Evolutionary conservation across 2,797 vertebrate genomes (phyloP), one percentile per base, ranked within the genome.

Genomic region (Alcedo atthis): DNA sequence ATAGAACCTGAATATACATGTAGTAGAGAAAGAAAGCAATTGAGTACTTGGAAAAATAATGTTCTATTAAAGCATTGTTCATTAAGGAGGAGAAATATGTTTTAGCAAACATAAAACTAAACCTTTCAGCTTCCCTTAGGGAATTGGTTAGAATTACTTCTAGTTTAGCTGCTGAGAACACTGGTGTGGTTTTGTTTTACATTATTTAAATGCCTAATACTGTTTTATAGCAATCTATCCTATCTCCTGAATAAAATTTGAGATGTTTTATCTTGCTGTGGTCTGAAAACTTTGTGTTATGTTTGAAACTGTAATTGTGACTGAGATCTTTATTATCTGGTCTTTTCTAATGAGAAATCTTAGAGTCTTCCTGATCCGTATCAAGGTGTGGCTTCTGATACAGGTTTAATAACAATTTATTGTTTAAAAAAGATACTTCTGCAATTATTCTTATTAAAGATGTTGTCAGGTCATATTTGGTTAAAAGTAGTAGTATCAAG

Each of bases 291-390:
- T 63, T 92, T 33, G 26, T 48, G 24, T 24, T 90, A n/a, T 18
- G 6, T 55, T 69, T 55, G 83, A 87, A 92, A 53, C 54, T 85
- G 7, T 71, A 89, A 92, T 83, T 90, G n/a, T 85, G 62, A 49
- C 57, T 5, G n/a, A 84, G 51, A 63, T 82, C 37, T 89, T 90
- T 88, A 90, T 61, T 92, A 43, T 67, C 22, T 48, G 30, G 19
- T 73, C 30, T 69, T 85, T 35, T 33, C 8, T 80, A 74, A 92
- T 37, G 42, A 64, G 35, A 70, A 62, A 40, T 90, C 68, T 81
- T 91, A 49, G 71, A 63, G 37, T 83, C 46, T 73, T 7, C 48
- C 21, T 68, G 16, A 74, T 92, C 28, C 55, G 3, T 89, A 81
- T 40, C 69, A 81, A 46, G 28, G 77, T 7, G 15, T 64, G 15